Base-by-base conservation (phyloP, 2,888 invertebrate genomes). In the Nomada hirtipes region DNA sequence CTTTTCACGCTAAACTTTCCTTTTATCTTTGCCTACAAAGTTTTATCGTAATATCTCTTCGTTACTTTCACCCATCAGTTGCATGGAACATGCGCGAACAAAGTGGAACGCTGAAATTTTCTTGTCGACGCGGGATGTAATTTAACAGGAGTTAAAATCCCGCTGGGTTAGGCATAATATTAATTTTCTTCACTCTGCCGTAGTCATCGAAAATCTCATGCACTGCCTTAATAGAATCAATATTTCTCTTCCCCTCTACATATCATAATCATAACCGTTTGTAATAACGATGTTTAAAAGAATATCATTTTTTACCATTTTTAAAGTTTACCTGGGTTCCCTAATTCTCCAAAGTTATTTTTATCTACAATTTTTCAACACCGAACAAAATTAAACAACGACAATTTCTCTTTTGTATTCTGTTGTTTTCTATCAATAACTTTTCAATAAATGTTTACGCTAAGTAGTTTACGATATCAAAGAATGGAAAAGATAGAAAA, bases 51-150 rank as follows among this genome's bases (percentile, higher is more conserved):
- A 75, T 79, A 53, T 67, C 57, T 80, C 44, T 67, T 68, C 64
- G 36, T 44, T 52, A 36, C 52, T 80, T 65, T n/a, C 77, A 69
- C 67, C 68, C 63, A 57, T 76, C 68, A 68, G 57, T 42, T 63
- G 55, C 44, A 47, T 42, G 18, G 10, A 65, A 50, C 26, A 53
- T 9, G 36, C 44, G 63, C 15, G 53, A 68, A 52, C 65, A 78
- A 63, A 52, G 52, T 23, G 60, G 29, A 47, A 53, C 78, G 50
- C 61, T 72, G 42, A 76, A 68, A 47, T 77, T 52, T 52, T 7
- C 29, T 47, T n/a, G 63, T 29, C 44, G 52, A 72, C 18, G 26
- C 13, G 50, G 57, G 47, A 53, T 63, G 61, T 74, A 74, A 63
- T 53, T 68, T 68, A 68, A 55, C 23, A 55, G 20, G 23, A 55